Base-by-base conservation (phyloP, 2,797 vertebrate species). In the Pseudotriccus pelzelni region DNA sequence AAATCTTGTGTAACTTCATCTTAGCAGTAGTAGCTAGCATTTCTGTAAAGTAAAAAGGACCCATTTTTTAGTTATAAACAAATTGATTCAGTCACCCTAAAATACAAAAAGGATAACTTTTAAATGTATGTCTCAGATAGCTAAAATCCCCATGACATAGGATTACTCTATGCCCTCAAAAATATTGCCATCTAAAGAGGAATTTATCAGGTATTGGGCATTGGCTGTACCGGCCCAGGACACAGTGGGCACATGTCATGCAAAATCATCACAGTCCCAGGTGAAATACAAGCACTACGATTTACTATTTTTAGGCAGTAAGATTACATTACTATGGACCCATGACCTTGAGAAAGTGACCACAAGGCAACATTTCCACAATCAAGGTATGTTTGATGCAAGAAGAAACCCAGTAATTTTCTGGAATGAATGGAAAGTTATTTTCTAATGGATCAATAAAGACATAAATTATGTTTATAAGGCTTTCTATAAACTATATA, bases 181-280 rank as follows among this genome's bases (percentile, higher is more conserved):
- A 87, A 32, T 7, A 22, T 39, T 92, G 49, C 49, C n/a, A 60
- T 82, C 63, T 83, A 44, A 67, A 89, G 47, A 85, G 49, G 56
- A 88, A 88, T 86, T 82, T 89, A 89, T 95, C 84, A 92, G 79
- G 82, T 68, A 58, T 68, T 68, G 74, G 58, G 79, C 68, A 91
- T 60, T 74, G 72, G 72, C 44, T 89, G 41, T 75, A 47, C 84
- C 81, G 58, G 76, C 76, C 91, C 92, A 94, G 76, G 64, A 83
- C 52, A 43, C 6, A 27, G 84, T 0, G 56, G 50, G 70, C 64
- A 92, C 79, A 58, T 49, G 41, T 24, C 34, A 41, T 67, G 62
- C 44, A 63, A 89, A 82, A 77, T 89, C 56, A 77, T 70, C 52
- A 30, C 39, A 81, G 59, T 74, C 67, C 28, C 92, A 60, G 44